Conservation (phyloP, 2,888 invertebrate species). For the Drosophila eohydei region DNA sequence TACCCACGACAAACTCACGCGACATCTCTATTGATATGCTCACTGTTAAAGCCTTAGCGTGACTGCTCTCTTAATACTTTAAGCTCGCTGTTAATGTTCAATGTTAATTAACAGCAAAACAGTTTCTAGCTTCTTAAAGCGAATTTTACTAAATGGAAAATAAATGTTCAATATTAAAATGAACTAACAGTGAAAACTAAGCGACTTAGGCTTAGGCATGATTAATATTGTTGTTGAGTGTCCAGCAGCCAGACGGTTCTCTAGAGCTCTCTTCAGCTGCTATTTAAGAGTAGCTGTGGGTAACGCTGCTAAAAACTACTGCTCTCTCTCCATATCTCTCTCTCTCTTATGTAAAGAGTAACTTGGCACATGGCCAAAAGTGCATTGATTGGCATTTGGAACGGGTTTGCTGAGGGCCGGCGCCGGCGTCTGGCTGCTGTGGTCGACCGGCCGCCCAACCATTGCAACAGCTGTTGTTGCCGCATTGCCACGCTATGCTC, state of each 20-base stretch:
- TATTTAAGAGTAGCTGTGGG: slow-evolving; percentile 33
- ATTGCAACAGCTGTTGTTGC: slow-evolving; percentile 77
- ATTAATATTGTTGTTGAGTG: neutral
- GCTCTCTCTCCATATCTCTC: slow-evolving; percentile 13
- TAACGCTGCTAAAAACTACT: neutral
- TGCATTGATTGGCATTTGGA: slow-evolving; percentile 77
- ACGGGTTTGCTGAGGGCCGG: slow-evolving; percentile 54
- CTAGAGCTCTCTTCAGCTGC: slow-evolving; percentile 5
- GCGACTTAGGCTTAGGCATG: neutral
- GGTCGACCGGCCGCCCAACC: slow-evolving; percentile 46
- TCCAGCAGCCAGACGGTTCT: neutral
- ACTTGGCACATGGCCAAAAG: slow-evolving; percentile 83
- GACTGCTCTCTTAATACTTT: slow-evolving; percentile 41
- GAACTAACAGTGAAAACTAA: neutral
- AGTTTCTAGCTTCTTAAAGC: neutral
- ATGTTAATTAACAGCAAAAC: slow-evolving; percentile 48
- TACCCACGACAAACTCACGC: slow-evolving; percentile 33
- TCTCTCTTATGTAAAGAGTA: slow-evolving; percentile 55
- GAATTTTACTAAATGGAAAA: neutral
- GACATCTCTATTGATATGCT: slow-evolving; percentile 35
- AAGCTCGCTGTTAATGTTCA: slow-evolving; percentile 42
- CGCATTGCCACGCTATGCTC: slow-evolving; percentile 61
- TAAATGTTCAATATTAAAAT: neutral
- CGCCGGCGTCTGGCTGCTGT: slow-evolving; percentile 76
- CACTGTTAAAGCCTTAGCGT: slow-evolving; percentile 15